phyloP scores from a whole-genome alignment of 2,113 vertebrate species.

The Caloenas nicobarica region DNA sequence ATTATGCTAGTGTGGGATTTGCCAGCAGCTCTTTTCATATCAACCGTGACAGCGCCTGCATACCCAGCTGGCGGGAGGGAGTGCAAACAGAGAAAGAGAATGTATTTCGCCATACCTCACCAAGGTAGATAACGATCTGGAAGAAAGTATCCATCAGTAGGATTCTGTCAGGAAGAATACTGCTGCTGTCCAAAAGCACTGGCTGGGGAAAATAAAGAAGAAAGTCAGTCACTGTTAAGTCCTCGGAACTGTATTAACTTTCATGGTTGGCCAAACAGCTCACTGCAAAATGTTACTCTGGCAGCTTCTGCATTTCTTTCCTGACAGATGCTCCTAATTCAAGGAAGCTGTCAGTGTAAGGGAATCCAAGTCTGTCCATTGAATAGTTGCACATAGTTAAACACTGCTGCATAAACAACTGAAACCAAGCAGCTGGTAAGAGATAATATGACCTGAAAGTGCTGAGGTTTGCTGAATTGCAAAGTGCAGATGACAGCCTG shows the following conservation, averaged over 20 bases:
- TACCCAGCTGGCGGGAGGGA: neutral
- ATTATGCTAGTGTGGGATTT: neutral
- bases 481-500: neutral
- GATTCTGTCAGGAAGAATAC: conserved; percentile 94
- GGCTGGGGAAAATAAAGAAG: conserved; percentile 76
- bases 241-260: neutral
- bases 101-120: conserved; percentile 80
- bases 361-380: neutral
- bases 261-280: neutral
- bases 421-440: neutral
- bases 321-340: neutral
- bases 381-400: neutral
- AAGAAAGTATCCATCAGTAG: conserved; percentile 98
- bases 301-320: neutral
- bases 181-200: conserved; percentile 96
- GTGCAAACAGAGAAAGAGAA: neutral
- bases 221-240: neutral
- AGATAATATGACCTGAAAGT: neutral
- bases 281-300: neutral
- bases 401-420: neutral
- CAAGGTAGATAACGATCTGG: conserved; percentile 96
- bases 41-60: neutral
- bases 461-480: neutral
- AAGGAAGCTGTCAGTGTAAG: neutral
- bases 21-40: neutral